Percentiles rank a stretch among this genome's conserved stretches.
phyloP scores from a whole-genome alignment of 2,888 invertebrate species.

The Dryococelus australis region DNA sequence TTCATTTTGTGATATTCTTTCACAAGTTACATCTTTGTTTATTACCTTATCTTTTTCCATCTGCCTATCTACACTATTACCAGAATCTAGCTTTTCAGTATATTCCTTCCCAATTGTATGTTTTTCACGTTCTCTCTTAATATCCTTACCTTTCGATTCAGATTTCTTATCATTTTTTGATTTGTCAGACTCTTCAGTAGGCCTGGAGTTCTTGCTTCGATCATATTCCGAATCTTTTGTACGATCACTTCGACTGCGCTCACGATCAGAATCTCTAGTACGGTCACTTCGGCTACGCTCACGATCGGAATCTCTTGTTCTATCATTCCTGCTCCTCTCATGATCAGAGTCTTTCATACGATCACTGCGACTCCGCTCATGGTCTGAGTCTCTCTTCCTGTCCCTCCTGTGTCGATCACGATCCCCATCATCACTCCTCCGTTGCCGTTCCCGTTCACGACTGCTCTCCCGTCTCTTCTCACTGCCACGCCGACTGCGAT shows the following conservation, averaged over 20 bases:
- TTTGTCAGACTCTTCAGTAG: neutral
- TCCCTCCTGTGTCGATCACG: neutral
- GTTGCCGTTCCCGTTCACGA: neutral
- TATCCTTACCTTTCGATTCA: neutral
- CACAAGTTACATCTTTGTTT: neutral
- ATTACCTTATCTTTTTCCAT: neutral
- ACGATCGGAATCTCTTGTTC: neutral
- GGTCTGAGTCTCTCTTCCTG: neutral
- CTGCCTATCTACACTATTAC: neutral
- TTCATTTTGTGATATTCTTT: neutral
- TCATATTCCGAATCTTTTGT: neutral
- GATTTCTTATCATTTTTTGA: neutral
- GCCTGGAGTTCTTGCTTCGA: neutral
- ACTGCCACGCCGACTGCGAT: neutral
- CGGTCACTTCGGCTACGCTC: slow-evolving; percentile 3
- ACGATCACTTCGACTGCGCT: neutral
- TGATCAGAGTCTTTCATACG: neutral
- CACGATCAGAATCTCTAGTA: neutral
- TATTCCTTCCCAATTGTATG: neutral
- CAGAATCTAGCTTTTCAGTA: neutral
- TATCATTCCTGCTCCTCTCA: neutral
- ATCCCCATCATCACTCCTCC: neutral
- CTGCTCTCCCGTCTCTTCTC: neutral
- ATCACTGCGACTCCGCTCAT: neutral
- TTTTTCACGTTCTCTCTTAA: neutral